Conservation (phyloP, 2,113 vertebrate species). For the Fukomys damarensis region DNA sequence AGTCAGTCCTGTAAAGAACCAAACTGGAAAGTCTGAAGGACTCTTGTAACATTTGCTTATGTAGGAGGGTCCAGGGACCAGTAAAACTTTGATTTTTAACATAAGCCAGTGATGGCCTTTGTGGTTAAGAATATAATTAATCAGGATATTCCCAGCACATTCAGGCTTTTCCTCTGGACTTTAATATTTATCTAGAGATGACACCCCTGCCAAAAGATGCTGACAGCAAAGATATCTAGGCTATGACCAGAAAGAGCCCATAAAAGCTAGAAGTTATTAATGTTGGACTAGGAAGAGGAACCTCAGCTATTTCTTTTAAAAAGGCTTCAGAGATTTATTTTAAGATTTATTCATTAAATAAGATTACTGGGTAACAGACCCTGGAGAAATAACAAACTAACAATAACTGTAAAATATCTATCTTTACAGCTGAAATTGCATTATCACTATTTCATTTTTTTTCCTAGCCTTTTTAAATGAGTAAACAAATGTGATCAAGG, state of each 20-base stretch:
- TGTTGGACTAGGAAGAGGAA: neutral
- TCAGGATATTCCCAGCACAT: neutral
- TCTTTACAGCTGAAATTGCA: neutral
- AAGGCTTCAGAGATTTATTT: neutral
- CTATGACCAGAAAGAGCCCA: neutral
- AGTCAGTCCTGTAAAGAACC: neutral
- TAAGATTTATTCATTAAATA: neutral
- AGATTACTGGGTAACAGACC: neutral
- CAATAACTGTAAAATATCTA: neutral
- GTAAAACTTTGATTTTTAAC: slow-evolving; percentile 8
- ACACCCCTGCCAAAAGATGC: neutral
- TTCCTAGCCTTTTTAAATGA: neutral
- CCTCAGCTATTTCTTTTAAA: neutral
- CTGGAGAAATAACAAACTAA: neutral
- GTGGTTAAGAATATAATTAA: neutral
- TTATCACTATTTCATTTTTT: slow-evolving; percentile 18
- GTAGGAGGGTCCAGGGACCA: neutral
- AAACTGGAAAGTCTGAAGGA: neutral
- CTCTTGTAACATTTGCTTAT: neutral
- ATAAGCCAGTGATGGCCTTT: neutral
- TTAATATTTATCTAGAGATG: neutral
- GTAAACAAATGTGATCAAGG: neutral
- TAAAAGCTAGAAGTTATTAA: neutral
- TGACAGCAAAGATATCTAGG: neutral
- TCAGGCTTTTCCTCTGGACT: neutral